Conservation (phyloP, 2,113 vertebrate species). For the Coptodon bakossiorum region DNA sequence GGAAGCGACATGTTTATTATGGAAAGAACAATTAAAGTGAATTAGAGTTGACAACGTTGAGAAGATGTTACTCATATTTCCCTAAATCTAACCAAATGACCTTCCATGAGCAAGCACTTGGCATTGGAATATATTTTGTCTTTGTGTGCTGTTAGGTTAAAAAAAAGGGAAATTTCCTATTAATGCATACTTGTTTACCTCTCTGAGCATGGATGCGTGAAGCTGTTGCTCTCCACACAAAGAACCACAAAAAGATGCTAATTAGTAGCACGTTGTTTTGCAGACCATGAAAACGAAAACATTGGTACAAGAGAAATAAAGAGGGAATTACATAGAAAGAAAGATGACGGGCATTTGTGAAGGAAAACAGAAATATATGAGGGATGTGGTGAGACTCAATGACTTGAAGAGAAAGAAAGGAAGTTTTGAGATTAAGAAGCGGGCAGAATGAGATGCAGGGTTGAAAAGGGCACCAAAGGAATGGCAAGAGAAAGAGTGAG, state of each 20-base stretch:
- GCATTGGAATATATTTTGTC: background rate
- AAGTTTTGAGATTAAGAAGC: background rate
- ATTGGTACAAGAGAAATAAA: background rate
- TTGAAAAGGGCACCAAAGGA: background rate
- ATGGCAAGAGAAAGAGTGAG: background rate
- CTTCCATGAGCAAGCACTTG: background rate
- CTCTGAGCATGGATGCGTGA: background rate
- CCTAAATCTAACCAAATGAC: background rate
- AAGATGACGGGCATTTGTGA: background rate
- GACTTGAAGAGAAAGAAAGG: background rate
- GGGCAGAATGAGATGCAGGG: background rate
- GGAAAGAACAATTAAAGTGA: background rate
- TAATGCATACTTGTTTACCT: background rate
- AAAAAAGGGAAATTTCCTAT: background rate
- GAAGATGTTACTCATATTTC: background rate
- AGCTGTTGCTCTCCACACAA: background rate
- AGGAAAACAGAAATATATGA: background rate
- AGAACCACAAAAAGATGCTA: conserved; percentile 17
- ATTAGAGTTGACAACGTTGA: background rate
- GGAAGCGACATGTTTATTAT: background rate
- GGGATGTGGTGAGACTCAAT: background rate
- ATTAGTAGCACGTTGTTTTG: conserved; percentile 12
- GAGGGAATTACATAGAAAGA: background rate
- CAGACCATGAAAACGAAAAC: conserved; percentile 19
- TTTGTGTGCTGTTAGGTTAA: background rate